Percentiles rank a stretch among this genome's conserved stretches.
phyloP scores from a whole-genome alignment of 2,888 invertebrate genomes.

The Aphodius granarius region DNA sequence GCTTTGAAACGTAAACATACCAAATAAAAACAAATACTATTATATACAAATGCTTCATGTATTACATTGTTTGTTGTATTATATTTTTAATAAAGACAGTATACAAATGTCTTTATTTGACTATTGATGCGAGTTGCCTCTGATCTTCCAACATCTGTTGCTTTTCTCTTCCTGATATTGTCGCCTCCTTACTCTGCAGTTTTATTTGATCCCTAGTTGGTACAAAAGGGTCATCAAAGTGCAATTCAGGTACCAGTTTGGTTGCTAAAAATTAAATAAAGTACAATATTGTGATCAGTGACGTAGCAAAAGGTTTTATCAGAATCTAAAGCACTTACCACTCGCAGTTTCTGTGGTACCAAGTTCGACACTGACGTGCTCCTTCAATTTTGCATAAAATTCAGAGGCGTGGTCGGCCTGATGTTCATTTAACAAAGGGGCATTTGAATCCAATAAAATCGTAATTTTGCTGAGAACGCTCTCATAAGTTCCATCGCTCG shows the following conservation, averaged over 20 bases:
- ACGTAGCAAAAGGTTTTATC: too few relatives aligned
- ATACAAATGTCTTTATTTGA: background rate
- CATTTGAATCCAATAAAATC: background rate
- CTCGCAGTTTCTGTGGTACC: background rate
- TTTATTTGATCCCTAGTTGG: constrained; percentile 36
- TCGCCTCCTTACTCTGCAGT: constrained; percentile 28
- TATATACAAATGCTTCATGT: background rate
- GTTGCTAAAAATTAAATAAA: background rate
- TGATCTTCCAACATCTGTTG: background rate
- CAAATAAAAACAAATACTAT: background rate
- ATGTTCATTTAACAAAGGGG: background rate
- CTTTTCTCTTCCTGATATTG: background rate
- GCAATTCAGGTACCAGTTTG: background rate
- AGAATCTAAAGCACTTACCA: background rate
- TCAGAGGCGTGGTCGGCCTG: background rate
- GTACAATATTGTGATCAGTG: too few relatives aligned
- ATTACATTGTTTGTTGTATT: background rate
- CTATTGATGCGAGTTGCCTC: background rate
- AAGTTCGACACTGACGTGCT: background rate
- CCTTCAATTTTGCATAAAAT: background rate
- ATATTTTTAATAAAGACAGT: background rate
- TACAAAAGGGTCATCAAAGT: constrained; percentile 32
- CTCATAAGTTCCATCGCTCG: background rate
- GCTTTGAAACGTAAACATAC: background rate
- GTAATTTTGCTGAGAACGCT: background rate